Base-by-base conservation (phyloP, 92 coral and sea anemone genomes). In the Hydrozoanthus gracilis region DNA sequence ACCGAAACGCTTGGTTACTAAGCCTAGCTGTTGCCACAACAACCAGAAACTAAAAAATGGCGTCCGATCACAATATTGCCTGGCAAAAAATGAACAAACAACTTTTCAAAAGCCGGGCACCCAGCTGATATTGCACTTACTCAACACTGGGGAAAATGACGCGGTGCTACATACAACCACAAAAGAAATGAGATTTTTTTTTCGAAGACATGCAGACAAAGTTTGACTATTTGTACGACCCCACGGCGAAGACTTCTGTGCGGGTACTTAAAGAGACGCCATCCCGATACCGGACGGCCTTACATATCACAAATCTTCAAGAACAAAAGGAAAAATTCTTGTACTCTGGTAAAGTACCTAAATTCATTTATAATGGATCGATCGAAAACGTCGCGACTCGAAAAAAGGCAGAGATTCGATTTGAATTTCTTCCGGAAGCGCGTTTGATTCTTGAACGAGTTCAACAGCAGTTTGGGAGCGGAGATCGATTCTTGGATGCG, bases 351-450 rank as follows among this genome's bases (percentile, higher is more conserved):
- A 90, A 92, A 76, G 70, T 92, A 11, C 98, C 98, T 11, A 89
- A 87, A 44, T 90, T 90, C 82, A 87, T 75, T 17, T 91, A 93
- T 71, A 94, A 88, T 44, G 91, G 93, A 4, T 74, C 95, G 44
- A 88, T 89, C 75, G 97, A 92, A 75, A 76, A 83, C 74, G 85
- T 83, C n/a, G 87, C 87, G 7, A 91, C 54, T n/a, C 91, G 90
- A 85, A 77, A 44, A 49, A 94, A 97, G 49, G 91, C 96, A 8
- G 90, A 88, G 46, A 92, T 97, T 56, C 93, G 98, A 46, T 95
- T 92, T 20, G 98, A 97, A 20, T 92, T 97, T 71, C 89, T 95
- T 3, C 93, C 93, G 50, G 99, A 97, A 83, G 98, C 99, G 5
- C 92, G 90, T 44, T 68, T 90, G 46, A 89, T 96, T 76, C 87